A percentile compares a stretch with the other conserved stretches of the same genome.
These are phyloP conservation scores for Chironomus riparius DNA, from an alignment of 2,888 invertebrate genomes.

Conservation along the genomic window DNA sequence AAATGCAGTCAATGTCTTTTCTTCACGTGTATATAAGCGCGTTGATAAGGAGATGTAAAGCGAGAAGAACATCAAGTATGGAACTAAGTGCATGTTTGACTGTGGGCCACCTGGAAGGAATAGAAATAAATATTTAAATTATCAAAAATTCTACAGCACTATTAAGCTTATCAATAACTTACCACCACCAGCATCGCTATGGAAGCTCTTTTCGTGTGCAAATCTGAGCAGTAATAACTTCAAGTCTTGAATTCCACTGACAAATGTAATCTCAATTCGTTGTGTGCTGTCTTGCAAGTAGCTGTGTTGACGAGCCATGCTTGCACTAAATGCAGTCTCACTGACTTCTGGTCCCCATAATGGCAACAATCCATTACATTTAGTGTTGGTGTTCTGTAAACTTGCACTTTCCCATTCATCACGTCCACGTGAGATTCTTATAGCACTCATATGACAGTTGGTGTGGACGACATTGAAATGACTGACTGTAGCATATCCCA, in stretches of 20 bases:
- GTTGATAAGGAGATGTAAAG: conserved; percentile 89
- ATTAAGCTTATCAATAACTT: neutral
- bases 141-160: neutral
- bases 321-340: conserved; percentile 86
- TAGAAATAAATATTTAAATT: neutral
- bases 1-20: conserved; percentile 63
- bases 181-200: conserved; percentile 88
- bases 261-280: conserved; percentile 39
- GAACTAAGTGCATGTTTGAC: conserved; percentile 94
- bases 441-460: conserved; percentile 96
- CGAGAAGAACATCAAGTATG: conserved; percentile 88
- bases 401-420: conserved; percentile 98
- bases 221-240: conserved; percentile 82
- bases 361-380: conserved; percentile 92
- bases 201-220: conserved; percentile 90
- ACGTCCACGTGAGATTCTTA: conserved; percentile 61
- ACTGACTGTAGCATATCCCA: conserved; percentile 88
- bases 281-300: conserved; percentile 54
- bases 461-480: conserved; percentile 98
- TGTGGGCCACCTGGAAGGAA: conserved; percentile 68
- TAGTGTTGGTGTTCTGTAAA: conserved; percentile 94
- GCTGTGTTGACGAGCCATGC: conserved; percentile 84
- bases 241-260: conserved; percentile 72
- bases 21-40: conserved; percentile 67
- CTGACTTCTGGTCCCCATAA: conserved; percentile 94